Evolutionary conservation across 1,140 invertebrate species (phyloP).

Genomic region (Acyrthosiphon pisum): DNA sequence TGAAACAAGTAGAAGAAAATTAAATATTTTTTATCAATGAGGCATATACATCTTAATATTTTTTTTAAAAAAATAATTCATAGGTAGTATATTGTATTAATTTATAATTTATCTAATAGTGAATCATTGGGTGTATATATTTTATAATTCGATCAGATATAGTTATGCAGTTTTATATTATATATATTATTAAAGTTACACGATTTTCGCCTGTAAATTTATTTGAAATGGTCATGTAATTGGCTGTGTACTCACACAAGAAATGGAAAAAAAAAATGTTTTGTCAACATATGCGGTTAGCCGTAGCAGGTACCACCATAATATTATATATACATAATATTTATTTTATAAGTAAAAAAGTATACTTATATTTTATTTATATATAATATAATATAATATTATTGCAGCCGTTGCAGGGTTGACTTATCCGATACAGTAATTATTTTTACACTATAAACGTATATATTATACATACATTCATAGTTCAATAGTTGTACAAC

Average conservation of each 20-base stretch:
- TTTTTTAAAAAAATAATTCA: no score
- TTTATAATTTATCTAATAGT: no score
- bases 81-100: no score
- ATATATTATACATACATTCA: neutral
- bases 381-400: no score
- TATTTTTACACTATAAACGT: neutral
- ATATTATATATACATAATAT: neutral
- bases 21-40: no score
- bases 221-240: neutral
- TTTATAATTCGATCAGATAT: neutral
- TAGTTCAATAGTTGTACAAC: neutral
- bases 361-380: no score
- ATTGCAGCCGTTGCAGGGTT: neutral
- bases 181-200: no score
- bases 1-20: neutral
- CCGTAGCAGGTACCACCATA: neutral
- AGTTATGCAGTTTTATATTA: no score
- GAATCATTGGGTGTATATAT: neutral
- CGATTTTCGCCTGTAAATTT: neutral
- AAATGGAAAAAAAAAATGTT: neutral
- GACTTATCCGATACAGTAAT: neutral
- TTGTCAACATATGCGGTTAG: neutral
- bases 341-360: neutral
- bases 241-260: neutral
- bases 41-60: no score